Base-by-base conservation (phyloP, 2,797 vertebrate genomes). In the Cryptoblepharus egeriae region DNA sequence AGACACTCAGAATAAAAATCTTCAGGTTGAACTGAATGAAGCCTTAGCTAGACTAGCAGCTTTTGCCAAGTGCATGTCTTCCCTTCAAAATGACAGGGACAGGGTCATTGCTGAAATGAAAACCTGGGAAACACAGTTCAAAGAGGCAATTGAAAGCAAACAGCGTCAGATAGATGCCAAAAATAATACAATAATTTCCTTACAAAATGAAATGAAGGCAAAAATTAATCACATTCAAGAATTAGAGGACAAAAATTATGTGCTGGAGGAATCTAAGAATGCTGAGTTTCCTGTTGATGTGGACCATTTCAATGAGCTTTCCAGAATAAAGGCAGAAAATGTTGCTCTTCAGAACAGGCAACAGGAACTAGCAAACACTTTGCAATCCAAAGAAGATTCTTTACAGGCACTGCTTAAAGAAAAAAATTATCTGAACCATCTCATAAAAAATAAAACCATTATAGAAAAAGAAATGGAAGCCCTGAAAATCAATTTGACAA, bases 161-260 rank as follows among this genome's bases (percentile, higher is more conserved):
- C 97, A 98, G 57, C 95, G 86, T 73, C 96, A 97, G 89, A 92
- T 97, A 32, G 95, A 96, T 5, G 96, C 97, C 1, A 94, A 96
- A 79, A 95, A 95, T 26, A 95, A 91, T 77, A 95, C 92, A 78
- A 95, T 97, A 83, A 92, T 79, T 42, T 79, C 94, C 5, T 94
- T 97, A 83, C 94, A 96, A 37, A 95, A 97, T 28, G 96, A 97
- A 85, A 81, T 95, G 83, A 94, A 96, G 77, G 82, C 81, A 11
- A 97, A 96, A 85, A 92, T 91, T 0, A 92, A 90, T 81, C 93
- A 96, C 75, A 85, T 96, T 85, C 94, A 94, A 5, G 97, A 97
- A 1, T 52, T 97, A 0, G 93, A 90, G 68, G 85, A 93, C 63
- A 95, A 91, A 52, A 95, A 90, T 63, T 95, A 94, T 0, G 92